phyloP scores from a whole-genome alignment of 1,140 invertebrate genomes.

The Myzus persicae region DNA sequence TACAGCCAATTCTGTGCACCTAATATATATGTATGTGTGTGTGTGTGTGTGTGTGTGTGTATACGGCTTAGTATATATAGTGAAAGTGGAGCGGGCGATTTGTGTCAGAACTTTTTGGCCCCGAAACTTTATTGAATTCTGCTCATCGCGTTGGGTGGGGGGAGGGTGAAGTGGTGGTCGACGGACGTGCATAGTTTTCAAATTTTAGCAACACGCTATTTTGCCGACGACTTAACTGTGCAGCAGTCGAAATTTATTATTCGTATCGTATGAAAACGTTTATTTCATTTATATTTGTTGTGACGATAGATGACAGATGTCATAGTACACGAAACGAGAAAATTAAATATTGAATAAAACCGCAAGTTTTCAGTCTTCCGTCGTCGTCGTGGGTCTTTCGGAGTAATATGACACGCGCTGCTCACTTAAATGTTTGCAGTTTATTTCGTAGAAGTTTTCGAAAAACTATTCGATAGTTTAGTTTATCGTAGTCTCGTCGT shows the following conservation, averaged over 20 bases:
- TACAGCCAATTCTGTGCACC: not conserved
- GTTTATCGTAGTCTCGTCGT: not conserved
- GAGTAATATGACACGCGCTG: not conserved
- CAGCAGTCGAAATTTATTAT: not conserved
- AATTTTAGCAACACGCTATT: not conserved
- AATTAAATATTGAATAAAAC: not conserved
- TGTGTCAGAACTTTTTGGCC: slow-evolving; percentile 24
- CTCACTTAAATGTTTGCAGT: not conserved
- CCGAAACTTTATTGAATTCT: slow-evolving; percentile 47
- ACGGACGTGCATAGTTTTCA: slow-evolving; percentile 24
- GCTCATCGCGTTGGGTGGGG: not conserved
- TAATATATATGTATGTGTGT: not conserved
- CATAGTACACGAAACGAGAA: not conserved
- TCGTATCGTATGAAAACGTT: not conserved
- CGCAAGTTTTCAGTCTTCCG: not conserved
- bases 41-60: not conserved
- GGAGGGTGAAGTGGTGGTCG: not conserved
- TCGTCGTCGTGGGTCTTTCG: not conserved
- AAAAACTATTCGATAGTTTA: not conserved
- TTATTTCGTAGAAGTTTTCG: not conserved
- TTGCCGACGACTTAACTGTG: not conserved
- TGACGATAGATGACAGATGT: not conserved
- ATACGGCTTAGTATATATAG: not conserved
- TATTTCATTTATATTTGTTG: not conserved
- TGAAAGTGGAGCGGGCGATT: not conserved